Evolutionary conservation across 1,140 invertebrate species (phyloP), one percentile per base, ranked within the genome.

Genomic region (Temnothorax curvispinosus): DNA sequence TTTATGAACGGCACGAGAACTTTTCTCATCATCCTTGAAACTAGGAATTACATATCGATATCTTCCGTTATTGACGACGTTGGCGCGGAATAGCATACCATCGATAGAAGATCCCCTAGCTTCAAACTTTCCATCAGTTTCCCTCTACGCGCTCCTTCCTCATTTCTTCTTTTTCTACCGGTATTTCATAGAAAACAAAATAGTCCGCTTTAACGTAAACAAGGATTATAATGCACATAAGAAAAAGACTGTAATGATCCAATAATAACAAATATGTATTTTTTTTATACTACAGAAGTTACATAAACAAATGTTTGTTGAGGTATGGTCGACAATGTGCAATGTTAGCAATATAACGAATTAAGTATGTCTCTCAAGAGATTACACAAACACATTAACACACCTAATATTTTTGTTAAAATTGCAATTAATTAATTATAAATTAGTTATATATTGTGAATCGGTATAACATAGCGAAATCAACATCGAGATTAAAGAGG

Each of bases 21-120:
- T 87, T 89, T 89, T 76, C 86, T 87, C 86, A 89, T 89, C 77
- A 89, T 87, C 86, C 47, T 76, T 27, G 50, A 62, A 85, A 80
- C 67, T 78, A 88, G 32, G 67, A 88, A 86, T 87, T 88, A 88
- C 74, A 86, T 86, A 80, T 86, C 74, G 74, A 80, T 88, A 86
- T 71, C 52, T 71, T 56, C 27, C 64, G 72, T 87, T 87, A 71
- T 44, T 84, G 77, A 74, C 80, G 80, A 85, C 35, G 50, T 80
- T 47, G 85, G 75, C 44, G 35, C 44, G 65, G 65, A 81, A 87
- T 67, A 82, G 44, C 27, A 81, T 69, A 82, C 65, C 44, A 69
- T 82, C 77, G 85, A 41, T 78, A 58, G 74, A 50, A 52, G 60
- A 76, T 78, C 60, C 71, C 50, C 47, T 52, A 85, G 60, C 72